Percentiles rank a stretch among this genome's conserved stretches.
Conservation (phyloP, 2,888 invertebrate species). For the Calliopum simillimum region DNA sequence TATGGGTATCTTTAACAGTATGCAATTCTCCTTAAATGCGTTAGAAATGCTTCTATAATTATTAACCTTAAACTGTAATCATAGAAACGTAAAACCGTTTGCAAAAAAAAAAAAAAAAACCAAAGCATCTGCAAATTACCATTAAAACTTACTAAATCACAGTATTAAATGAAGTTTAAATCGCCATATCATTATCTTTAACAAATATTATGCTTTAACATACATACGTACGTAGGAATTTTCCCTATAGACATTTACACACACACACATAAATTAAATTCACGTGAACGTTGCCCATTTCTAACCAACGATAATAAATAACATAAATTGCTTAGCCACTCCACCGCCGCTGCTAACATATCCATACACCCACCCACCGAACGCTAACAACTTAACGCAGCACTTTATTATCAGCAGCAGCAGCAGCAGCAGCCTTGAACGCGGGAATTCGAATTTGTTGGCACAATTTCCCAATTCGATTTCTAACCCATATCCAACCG, state of each 20-base stretch:
- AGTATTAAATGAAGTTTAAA: too few relatives aligned
- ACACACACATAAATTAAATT: conserved; percentile 9
- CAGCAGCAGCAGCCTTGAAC: not conserved
- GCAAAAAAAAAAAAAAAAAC: too few relatives aligned
- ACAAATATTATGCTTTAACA: not conserved
- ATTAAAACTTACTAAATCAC: too few relatives aligned
- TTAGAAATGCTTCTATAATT: too few relatives aligned
- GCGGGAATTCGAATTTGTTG: not conserved
- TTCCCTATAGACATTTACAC: not conserved
- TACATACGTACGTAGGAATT: not conserved
- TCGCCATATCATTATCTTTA: too few relatives aligned
- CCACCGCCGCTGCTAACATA: not conserved
- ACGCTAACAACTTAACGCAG: conserved; percentile 2
- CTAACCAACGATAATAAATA: conserved; percentile 21
- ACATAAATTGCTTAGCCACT: conserved; percentile 20
- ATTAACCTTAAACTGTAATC: too few relatives aligned
- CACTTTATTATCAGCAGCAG: conserved; percentile 18
- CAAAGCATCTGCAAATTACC: too few relatives aligned
- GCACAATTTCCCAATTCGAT: conserved; percentile 12
- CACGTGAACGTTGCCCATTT: conserved; percentile 15
- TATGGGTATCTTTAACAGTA: too few relatives aligned
- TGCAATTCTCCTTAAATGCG: too few relatives aligned
- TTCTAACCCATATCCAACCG: conserved; percentile 4
- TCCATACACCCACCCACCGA: not conserved
- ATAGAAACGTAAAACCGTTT: too few relatives aligned